A percentile compares a stretch with the other conserved stretches of the same genome.
These are phyloP conservation scores for Drosophila monieri DNA, from an alignment of 2,888 invertebrate genomes.

Conservation along the genomic window DNA sequence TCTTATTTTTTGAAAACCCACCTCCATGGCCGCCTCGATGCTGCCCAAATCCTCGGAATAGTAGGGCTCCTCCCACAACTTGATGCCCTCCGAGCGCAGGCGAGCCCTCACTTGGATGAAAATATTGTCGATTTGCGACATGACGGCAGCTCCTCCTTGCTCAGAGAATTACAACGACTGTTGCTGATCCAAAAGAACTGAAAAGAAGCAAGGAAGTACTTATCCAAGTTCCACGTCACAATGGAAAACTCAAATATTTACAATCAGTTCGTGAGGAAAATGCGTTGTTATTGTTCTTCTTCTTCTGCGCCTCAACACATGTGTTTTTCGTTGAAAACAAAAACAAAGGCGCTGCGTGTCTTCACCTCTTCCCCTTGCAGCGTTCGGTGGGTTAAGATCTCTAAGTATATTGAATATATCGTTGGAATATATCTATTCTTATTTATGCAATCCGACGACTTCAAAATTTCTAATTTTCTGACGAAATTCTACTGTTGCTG, in stretches of 20 bases:
- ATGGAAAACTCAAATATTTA: not conserved
- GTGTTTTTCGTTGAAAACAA: not conserved
- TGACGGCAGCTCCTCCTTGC: not conserved
- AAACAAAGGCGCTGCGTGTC: not conserved
- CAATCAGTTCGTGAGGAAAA: not conserved
- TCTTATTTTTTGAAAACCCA: constrained; percentile 42
- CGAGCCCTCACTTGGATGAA: constrained; percentile 85
- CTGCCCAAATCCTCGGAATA: constrained; percentile 85
- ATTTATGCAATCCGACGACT: not conserved
- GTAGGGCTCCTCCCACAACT: constrained; percentile 91
- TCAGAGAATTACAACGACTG: not conserved
- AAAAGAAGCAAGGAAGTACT: not conserved
- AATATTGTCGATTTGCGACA: constrained; percentile 20
- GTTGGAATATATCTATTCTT: not conserved
- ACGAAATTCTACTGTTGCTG: not conserved
- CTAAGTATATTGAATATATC: not conserved
- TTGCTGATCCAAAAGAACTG: not conserved
- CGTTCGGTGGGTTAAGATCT: not conserved
- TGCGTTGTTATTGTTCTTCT: constrained; percentile 1
- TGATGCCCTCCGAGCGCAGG: constrained; percentile 88
- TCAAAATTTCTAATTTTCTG: not conserved
- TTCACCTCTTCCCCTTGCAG: not conserved
- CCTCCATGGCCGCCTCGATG: constrained; percentile 83
- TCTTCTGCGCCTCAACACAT: not conserved
- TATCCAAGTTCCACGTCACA: not conserved